Evolutionary conservation across 2,888 invertebrate species (phyloP).

Genomic region (Odontothrips loti): DNA sequence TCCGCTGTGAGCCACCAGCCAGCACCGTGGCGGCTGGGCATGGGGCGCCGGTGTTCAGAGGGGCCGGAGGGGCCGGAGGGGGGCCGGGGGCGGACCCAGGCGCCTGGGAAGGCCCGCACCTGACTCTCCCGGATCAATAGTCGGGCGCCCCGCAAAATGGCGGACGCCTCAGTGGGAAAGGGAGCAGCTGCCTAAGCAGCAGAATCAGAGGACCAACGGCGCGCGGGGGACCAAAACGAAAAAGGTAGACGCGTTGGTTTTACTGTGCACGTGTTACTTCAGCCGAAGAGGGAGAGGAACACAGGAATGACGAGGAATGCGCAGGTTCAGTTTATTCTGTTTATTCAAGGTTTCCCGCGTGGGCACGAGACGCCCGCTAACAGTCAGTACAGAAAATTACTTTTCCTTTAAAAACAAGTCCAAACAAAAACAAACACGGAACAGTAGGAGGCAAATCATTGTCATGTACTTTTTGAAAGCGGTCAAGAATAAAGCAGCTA

Average conservation of each 20-base stretch:
- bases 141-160: neutral
- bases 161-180: conserved; percentile 1
- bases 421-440: too few relatives aligned
- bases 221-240: neutral
- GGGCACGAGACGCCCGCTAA: too few relatives aligned
- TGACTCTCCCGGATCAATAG: conserved; percentile 23
- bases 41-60: neutral
- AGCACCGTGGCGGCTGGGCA: neutral
- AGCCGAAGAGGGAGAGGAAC: neutral
- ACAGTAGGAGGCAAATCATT: too few relatives aligned
- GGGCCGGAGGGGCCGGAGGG: neutral
- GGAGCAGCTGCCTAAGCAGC: conserved; percentile 21
- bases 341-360: too few relatives aligned
- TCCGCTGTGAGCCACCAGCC: neutral
- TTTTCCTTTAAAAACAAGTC: too few relatives aligned
- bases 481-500: too few relatives aligned
- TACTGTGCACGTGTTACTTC: neutral
- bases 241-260: neutral
- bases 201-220: neutral
- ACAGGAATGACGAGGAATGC: too few relatives aligned
- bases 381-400: too few relatives aligned
- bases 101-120: conserved; percentile 13
- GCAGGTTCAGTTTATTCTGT: too few relatives aligned
- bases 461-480: too few relatives aligned
- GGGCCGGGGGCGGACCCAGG: neutral